phyloP scores from a whole-genome alignment of 2,888 invertebrate species.

The Xylota sylvarum region DNA sequence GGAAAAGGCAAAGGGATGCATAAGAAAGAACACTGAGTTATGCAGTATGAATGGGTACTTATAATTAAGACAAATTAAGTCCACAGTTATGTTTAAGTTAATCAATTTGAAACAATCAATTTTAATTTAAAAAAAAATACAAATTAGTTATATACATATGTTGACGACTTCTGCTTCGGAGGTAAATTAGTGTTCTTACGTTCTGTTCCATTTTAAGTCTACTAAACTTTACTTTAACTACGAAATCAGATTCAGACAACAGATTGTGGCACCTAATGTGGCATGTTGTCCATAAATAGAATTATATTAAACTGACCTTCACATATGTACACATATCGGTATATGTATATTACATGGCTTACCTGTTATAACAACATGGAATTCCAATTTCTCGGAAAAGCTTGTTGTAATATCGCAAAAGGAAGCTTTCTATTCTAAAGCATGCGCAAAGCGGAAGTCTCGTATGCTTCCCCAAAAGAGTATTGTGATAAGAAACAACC shows the following conservation, averaged over 20 bases:
- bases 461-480: not conserved
- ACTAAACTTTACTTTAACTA: not conserved
- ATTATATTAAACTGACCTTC: slow-evolving; percentile 18
- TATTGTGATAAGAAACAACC: slow-evolving; percentile 58
- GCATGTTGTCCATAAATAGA: not conserved
- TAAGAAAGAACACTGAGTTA: not conserved
- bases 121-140: not conserved
- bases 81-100: not conserved
- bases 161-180: too few relatives aligned
- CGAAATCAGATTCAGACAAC: not conserved
- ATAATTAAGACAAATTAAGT: not conserved
- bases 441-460: slow-evolving; percentile 40
- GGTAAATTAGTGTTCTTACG: too few relatives aligned
- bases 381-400: not conserved
- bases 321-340: not conserved
- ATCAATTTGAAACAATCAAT: not conserved
- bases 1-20: slow-evolving; percentile 10
- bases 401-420: slow-evolving; percentile 27
- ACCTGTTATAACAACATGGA: slow-evolving; percentile 12
- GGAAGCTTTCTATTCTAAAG: slow-evolving; percentile 17
- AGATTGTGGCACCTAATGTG: not conserved
- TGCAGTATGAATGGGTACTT: not conserved
- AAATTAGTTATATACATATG: too few relatives aligned
- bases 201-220: not conserved
- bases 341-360: not conserved